These are phyloP conservation scores for Tichodroma muraria DNA, from an alignment of 2,113 vertebrate genomes.

Conservation along the genomic window DNA sequence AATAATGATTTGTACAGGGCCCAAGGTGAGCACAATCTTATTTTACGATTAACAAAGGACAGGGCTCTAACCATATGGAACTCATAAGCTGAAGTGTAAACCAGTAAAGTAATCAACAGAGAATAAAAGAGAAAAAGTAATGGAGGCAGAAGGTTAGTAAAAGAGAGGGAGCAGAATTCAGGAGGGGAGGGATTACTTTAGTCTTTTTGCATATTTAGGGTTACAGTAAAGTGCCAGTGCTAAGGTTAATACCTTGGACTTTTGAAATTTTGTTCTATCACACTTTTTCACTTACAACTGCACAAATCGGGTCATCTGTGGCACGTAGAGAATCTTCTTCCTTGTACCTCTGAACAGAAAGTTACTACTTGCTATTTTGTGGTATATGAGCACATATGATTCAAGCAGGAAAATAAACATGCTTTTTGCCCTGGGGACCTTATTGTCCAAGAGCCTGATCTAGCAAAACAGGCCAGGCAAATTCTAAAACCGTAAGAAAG, in stretches of 20 bases:
- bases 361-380: not conserved
- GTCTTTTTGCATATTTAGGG: not conserved
- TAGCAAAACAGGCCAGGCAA: conserved; percentile 2
- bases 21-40: not conserved
- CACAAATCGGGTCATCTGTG: not conserved
- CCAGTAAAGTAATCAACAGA: not conserved
- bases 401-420: conserved; percentile 7
- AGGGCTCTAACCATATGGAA: not conserved
- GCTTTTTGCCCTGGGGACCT: not conserved
- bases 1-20: not conserved
- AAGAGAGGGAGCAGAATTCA: not conserved
- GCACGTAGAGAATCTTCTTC: not conserved
- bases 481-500: not conserved
- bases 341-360: not conserved
- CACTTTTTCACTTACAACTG: not conserved
- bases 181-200: not conserved
- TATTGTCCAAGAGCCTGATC: not conserved
- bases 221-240: not conserved
- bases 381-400: not conserved
- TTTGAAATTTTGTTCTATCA: not conserved
- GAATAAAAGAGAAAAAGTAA: not conserved
- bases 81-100: not conserved
- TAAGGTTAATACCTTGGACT: not conserved
- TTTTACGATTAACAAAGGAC: conserved; percentile 12
- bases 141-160: not conserved